Conservation (phyloP, 2,113 vertebrate species). For the Dasyurus viverrinus region DNA sequence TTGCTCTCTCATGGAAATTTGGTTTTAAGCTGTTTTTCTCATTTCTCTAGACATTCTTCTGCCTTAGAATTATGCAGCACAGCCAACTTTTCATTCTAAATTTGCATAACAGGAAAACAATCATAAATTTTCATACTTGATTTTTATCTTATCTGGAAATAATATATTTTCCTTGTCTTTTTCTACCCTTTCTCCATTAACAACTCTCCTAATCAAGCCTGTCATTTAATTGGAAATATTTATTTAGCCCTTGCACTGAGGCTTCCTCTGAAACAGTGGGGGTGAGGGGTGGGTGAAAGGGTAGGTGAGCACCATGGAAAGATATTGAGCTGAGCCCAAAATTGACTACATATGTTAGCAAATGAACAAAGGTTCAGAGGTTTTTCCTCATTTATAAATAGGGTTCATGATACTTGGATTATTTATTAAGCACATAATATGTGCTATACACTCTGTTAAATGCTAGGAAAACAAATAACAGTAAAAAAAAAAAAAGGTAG, state of each 20-base stretch:
- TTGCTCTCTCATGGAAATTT: conserved; percentile 15
- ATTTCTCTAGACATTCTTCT: not conserved
- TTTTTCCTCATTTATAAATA: no score
- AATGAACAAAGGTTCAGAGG: no score
- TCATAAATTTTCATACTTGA: not conserved
- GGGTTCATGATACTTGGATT: no score
- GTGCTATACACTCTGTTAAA: no score
- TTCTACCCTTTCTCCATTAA: not conserved
- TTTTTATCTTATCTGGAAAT: not conserved
- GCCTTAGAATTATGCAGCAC: not conserved
- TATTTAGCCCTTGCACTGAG: not conserved
- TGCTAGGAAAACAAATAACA: no score
- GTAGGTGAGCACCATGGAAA: no score
- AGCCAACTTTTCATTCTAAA: not conserved
- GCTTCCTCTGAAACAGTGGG: not conserved
- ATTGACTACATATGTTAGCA: no score
- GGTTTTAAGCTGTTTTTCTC: not conserved
- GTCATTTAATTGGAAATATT: not conserved
- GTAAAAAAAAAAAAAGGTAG: no score
- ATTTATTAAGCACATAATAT: no score
- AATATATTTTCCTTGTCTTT: not conserved
- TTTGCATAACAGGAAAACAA: not conserved
- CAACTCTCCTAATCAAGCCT: not conserved
- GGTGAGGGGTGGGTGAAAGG: no score
- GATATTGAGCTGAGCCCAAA: no score